phyloP scores from a whole-genome alignment of 2,113 vertebrate genomes.

The Eulacestoma nigropectus region DNA sequence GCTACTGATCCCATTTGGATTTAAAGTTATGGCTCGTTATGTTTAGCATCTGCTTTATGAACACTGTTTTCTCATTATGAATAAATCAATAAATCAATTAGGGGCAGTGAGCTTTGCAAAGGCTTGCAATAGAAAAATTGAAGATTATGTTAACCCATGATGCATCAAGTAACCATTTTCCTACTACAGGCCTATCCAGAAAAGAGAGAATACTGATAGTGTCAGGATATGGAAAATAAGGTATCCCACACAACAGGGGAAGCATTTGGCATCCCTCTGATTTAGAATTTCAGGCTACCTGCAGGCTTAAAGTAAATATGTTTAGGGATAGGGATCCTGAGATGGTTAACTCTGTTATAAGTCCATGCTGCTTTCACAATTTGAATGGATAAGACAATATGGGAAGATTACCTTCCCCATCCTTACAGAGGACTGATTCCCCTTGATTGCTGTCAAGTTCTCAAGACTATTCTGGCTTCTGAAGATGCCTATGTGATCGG shows the following conservation, averaged over 20 bases:
- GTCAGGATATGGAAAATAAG: background rate
- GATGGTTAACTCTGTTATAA: background rate
- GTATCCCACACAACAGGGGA: no score
- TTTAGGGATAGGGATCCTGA: background rate
- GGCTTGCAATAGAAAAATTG: background rate
- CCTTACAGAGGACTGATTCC: background rate
- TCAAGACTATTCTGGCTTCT: background rate
- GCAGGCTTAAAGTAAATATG: background rate
- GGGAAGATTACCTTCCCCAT: background rate
- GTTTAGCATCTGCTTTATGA: constrained; percentile 58
- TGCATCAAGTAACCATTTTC: background rate
- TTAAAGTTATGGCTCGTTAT: constrained; percentile 51
- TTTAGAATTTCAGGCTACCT: background rate
- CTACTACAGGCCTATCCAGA: background rate
- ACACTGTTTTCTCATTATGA: constrained; percentile 54
- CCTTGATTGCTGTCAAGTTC: background rate
- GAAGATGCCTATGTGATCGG: background rate
- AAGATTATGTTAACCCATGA: background rate
- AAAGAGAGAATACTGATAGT: background rate
- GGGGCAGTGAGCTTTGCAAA: background rate
- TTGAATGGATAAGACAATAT: background rate
- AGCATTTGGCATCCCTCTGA: background rate
- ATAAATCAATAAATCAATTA: constrained; percentile 72
- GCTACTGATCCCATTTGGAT: constrained; percentile 22
- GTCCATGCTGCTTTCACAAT: background rate